Evolutionary conservation across 2,888 invertebrate genomes (phyloP).

Genomic region (Limnephilus lunatus): DNA sequence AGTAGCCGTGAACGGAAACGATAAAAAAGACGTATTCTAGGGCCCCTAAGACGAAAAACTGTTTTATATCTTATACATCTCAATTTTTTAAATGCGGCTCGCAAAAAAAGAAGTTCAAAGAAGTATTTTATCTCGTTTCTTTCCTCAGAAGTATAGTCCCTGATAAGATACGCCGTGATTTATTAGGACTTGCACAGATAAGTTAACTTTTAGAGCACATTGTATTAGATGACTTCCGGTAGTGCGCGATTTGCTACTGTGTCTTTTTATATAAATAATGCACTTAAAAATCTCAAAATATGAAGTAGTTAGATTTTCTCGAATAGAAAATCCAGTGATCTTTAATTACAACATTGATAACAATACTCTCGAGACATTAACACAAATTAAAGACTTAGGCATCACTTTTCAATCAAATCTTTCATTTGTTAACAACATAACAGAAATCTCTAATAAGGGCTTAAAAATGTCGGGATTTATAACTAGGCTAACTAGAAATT

Average conservation of each 20-base stretch:
- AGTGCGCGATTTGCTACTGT: background rate
- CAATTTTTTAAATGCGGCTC: conserved; percentile 12
- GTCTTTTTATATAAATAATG: background rate
- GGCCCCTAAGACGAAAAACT: background rate
- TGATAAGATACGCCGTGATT: conserved; percentile 7
- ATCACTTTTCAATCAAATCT: no score
- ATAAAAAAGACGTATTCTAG: conserved; percentile 51
- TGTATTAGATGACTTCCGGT: background rate
- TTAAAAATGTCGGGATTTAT: no score
- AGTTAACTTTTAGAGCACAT: background rate
- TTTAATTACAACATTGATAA: no score
- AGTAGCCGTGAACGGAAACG: conserved; percentile 53
- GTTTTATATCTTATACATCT: conserved; percentile 38
- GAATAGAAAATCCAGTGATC: no score
- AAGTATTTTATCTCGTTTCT: background rate
- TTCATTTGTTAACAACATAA: no score
- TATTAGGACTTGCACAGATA: background rate
- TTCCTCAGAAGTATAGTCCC: background rate
- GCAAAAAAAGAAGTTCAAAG: conserved; percentile 20
- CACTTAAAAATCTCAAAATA: no score
- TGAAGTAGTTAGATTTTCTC: no score
- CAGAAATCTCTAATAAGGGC: no score
- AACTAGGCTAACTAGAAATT: no score
- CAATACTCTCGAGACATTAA: no score
- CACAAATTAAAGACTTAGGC: no score